phyloP scores from a whole-genome alignment of 2,113 vertebrate species.

The Toxostoma redivivum region DNA sequence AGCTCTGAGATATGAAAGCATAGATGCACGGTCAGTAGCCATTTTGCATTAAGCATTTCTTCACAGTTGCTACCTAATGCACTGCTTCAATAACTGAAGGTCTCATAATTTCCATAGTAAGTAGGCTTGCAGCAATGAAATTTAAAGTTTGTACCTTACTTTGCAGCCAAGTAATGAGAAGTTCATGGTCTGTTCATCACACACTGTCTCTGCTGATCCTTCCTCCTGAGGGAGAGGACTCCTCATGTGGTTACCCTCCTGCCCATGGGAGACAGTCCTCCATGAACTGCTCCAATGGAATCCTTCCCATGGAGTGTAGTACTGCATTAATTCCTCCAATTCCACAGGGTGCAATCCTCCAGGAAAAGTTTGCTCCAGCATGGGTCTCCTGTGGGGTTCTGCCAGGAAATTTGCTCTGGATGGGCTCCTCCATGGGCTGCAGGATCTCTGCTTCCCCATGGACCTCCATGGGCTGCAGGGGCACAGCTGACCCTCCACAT shows the following conservation, averaged over 20 bases:
- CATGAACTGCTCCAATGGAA: neutral
- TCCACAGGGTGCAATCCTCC: neutral
- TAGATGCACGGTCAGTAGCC: neutral
- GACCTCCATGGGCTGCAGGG: neutral
- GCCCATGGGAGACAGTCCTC: neutral
- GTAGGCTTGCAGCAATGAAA: neutral
- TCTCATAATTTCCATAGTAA: neutral
- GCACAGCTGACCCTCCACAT: neutral
- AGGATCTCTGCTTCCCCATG: neutral
- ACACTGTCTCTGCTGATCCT: neutral
- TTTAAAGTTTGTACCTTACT: neutral
- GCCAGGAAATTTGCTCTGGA: neutral
- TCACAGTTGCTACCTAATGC: neutral
- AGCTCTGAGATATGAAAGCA: neutral
- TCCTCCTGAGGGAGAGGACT: neutral
- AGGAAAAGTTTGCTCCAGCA: neutral
- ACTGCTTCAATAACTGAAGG: neutral
- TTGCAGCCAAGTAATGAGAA: neutral
- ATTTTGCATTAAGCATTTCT: neutral
- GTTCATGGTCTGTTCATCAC: neutral
- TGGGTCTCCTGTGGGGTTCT: neutral
- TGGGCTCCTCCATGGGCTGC: neutral
- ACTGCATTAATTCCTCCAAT: neutral
- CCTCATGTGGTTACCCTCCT: accelerated
- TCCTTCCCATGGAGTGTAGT: neutral